A percentile compares a stretch with the other conserved stretches of the same genome.
Evolutionary conservation across 2,888 invertebrate genomes (phyloP).

Genomic region (Sinohyriopsis cumingii): DNA sequence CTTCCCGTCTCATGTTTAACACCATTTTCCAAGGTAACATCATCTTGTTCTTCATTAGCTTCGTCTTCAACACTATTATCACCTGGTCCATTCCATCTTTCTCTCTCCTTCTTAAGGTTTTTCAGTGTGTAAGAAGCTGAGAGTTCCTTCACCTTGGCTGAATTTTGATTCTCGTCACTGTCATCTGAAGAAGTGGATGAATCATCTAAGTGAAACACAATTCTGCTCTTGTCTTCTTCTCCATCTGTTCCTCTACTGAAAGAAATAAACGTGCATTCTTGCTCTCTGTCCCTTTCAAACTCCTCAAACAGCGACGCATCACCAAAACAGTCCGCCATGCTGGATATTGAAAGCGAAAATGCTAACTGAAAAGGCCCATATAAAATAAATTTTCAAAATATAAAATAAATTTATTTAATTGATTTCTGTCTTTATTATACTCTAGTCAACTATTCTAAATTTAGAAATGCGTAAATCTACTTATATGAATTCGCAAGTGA

Average conservation of each 20-base stretch:
- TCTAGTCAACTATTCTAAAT: too few relatives aligned
- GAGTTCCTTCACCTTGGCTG: slow-evolving; percentile 36
- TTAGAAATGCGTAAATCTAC: too few relatives aligned
- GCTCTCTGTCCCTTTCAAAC: slow-evolving; percentile 62
- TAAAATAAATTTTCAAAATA: too few relatives aligned
- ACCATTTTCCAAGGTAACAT: slow-evolving; percentile 6
- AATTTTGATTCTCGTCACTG: slow-evolving; percentile 33
- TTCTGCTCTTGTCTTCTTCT: slow-evolving; percentile 43
- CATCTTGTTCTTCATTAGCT: slow-evolving; percentile 5
- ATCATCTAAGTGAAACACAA: slow-evolving; percentile 44
- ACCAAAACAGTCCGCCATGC: slow-evolving; percentile 56
- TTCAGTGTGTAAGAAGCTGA: slow-evolving; percentile 8
- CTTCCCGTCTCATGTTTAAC: neutral
- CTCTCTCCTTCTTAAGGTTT: slow-evolving; percentile 18
- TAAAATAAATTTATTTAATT: too few relatives aligned
- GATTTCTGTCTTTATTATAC: too few relatives aligned
- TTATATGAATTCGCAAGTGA: too few relatives aligned
- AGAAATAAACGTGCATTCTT: slow-evolving; percentile 52
- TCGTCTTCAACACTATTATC: neutral
- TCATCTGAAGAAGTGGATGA: slow-evolving; percentile 38
- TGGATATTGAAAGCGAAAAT: too few relatives aligned
- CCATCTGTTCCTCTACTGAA: slow-evolving; percentile 46
- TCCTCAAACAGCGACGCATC: slow-evolving; percentile 63
- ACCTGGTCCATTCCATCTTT: slow-evolving; percentile 1
- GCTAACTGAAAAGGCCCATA: too few relatives aligned